These are phyloP conservation scores for Gila robusta DNA, from an alignment of 2,797 vertebrate genomes.

Conservation along the genomic window DNA sequence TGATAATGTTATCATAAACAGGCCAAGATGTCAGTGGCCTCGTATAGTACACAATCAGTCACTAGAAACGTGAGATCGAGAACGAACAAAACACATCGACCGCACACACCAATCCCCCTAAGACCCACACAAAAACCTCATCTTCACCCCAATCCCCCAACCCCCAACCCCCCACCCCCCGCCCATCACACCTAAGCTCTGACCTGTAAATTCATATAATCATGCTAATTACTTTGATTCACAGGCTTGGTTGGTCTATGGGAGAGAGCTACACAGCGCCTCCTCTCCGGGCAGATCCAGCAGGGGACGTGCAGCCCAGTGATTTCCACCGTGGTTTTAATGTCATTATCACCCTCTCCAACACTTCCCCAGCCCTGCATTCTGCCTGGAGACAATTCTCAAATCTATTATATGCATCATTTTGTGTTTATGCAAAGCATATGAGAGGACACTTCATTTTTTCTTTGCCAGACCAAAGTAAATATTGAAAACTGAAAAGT, in stretches of 20 bases:
- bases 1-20: slow-evolving; percentile 59
- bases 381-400: slow-evolving; percentile 74
- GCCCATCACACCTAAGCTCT: slow-evolving; percentile 66
- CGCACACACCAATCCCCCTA: slow-evolving; percentile 43
- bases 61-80: slow-evolving; percentile 13
- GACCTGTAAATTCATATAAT: slow-evolving; percentile 83
- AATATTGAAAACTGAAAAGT: slow-evolving; percentile 45
- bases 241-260: slow-evolving; percentile 77
- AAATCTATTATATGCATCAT: slow-evolving; percentile 83
- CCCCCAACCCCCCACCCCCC: slow-evolving; percentile 23
- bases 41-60: slow-evolving; percentile 9
- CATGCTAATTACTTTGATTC: slow-evolving; percentile 85
- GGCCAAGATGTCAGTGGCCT: slow-evolving; percentile 37
- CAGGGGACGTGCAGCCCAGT: slow-evolving; percentile 75
- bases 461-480: background rate
- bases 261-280: slow-evolving; percentile 77
- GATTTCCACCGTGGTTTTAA: slow-evolving; percentile 84
- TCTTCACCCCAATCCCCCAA: background rate
- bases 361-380: slow-evolving; percentile 68
- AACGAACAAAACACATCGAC: slow-evolving; percentile 32
- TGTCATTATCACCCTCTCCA: slow-evolving; percentile 83
- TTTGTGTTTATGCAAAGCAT: slow-evolving; percentile 75
- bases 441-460: slow-evolving; percentile 11
- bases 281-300: slow-evolving; percentile 74
- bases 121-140: slow-evolving; percentile 50